Conservation (phyloP, 2,113 vertebrate species). For the Craseonycteris thonglongyai region DNA sequence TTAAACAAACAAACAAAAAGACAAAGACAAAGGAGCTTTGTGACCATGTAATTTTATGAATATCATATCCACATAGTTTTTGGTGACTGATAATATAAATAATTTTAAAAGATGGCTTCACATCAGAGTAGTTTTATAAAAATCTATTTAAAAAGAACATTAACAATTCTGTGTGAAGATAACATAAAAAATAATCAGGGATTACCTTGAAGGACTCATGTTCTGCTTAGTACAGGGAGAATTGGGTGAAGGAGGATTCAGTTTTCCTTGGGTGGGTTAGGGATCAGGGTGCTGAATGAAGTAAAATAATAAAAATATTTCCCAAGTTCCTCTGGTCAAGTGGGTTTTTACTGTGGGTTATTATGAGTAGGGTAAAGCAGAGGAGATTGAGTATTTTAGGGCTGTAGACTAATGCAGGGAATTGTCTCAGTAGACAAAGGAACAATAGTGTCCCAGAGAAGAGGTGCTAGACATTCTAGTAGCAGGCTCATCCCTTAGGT, state of each 20-base stretch:
- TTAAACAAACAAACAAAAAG: background rate
- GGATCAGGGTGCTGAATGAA: background rate
- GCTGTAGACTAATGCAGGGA: background rate
- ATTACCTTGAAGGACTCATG: background rate
- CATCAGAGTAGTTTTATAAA: background rate
- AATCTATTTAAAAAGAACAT: background rate
- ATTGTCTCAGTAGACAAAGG: background rate
- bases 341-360: background rate
- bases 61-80: background rate
- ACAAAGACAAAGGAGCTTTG: background rate
- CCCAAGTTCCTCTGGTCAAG: background rate
- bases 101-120: background rate
- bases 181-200: background rate
- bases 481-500: background rate
- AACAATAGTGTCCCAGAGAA: background rate
- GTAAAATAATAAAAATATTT: background rate
- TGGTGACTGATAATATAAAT: background rate
- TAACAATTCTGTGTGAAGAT: background rate
- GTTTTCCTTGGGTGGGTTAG: background rate
- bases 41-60: background rate
- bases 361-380: background rate
- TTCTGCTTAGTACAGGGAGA: background rate
- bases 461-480: background rate
- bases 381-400: background rate
- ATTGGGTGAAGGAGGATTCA: background rate